A percentile compares a stretch with the other conserved stretches of the same genome.
Evolutionary conservation across 1,140 invertebrate genomes (phyloP).

Genomic region (Heliconius eleuchia): DNA sequence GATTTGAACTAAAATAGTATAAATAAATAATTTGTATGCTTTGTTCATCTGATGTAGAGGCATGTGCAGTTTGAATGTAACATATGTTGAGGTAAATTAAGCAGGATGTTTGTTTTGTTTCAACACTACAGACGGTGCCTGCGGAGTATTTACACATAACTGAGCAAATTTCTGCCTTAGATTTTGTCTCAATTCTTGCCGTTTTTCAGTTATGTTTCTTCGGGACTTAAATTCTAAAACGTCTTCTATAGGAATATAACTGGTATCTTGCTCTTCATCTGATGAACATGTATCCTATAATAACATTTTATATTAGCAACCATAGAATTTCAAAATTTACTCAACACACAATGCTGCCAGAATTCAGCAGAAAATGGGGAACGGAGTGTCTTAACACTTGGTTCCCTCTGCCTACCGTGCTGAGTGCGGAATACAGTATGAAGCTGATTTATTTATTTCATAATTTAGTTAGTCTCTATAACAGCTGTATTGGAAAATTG

Average conservation of each 20-base stretch:
- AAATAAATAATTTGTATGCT: slow-evolving; percentile 1
- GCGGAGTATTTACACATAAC: slow-evolving; percentile 84
- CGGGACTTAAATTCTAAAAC: slow-evolving; percentile 90
- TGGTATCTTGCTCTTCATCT: slow-evolving; percentile 88
- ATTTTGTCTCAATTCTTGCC: slow-evolving; percentile 90
- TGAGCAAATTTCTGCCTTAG: slow-evolving; percentile 91
- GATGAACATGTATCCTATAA: slow-evolving; percentile 82
- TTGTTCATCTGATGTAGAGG: slow-evolving; percentile 18
- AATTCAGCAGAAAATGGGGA: too few species aligned
- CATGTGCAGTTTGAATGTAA: slow-evolving; percentile 65
- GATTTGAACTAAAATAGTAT: slow-evolving; percentile 23
- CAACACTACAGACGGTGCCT: slow-evolving; percentile 39
- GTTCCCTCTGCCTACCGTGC: too few species aligned
- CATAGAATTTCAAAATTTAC: too few species aligned
- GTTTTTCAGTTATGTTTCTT: slow-evolving; percentile 89
- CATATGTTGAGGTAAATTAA: slow-evolving; percentile 46
- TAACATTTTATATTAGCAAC: background rate
- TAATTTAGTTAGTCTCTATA: too few species aligned
- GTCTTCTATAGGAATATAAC: slow-evolving; percentile 94
- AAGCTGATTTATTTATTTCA: too few species aligned
- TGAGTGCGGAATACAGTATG: too few species aligned
- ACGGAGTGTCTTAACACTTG: too few species aligned
- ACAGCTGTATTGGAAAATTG: too few species aligned
- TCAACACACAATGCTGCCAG: too few species aligned
- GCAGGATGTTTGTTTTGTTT: slow-evolving; percentile 54